Evolutionary conservation across 2,113 vertebrate species (phyloP), one percentile per base, ranked within the genome.

Genomic region (Alethe diademata): DNA sequence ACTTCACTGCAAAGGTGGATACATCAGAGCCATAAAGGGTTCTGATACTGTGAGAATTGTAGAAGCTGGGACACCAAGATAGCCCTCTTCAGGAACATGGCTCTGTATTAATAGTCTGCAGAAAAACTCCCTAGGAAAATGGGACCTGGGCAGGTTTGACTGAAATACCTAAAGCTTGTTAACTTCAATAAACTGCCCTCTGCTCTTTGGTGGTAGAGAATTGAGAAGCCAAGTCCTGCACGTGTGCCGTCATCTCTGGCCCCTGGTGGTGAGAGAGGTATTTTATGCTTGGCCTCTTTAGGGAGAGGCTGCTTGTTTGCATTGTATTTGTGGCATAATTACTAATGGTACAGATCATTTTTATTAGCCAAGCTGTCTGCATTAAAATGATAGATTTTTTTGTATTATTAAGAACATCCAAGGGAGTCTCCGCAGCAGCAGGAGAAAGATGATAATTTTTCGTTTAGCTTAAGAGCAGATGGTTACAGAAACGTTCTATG

Each of bases 361-460:
- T 98, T 98, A 98, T 98, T 98, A 97, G 96, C 97, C 95, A 96
- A 97, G 91, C 92, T 98, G 96, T 97, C 97, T 97, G 87, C 97
- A 97, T 98, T 98, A 98, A 97, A 97, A 97, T 97, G 97, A 98
- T 97, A 87, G 90, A 97, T 96, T 78, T 95, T 97, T 98, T 96
- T n/a, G 54, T 87, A 40, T 91, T 96, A 96, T 97, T 97, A 97
- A 97, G 95, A 98, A 97, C 93, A 96, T 97, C 87, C n/a, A 40
- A 93, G 95, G 96, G 96, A 98, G 89, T 94, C 91, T 92, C 96
- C 24, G 18, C 90, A 78, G 19, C 53, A 31, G 91, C 90, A 96
- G 81, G 85, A 97, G 94, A 96, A 97, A 90, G 97, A 95, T 95
- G 94, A 92, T 97, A 96, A 97, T 98, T 98, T 98, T 97, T 97